Evolutionary conservation across 1,140 invertebrate genomes (phyloP).

Genomic region (Metopolophium dirhodum): DNA sequence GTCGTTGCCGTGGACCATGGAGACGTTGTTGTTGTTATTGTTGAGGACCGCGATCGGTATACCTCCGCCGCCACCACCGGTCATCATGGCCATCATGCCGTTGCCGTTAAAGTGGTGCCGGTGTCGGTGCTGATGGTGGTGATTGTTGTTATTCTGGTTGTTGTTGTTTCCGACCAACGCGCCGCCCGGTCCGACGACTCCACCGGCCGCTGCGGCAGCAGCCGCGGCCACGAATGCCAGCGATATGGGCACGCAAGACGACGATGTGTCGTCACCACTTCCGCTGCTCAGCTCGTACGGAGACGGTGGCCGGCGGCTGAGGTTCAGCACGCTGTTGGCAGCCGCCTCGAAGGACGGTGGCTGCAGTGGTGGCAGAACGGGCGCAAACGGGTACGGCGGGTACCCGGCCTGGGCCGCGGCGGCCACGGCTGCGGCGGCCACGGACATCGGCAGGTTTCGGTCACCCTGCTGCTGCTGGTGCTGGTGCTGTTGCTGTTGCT

Average conservation of each 20-base stretch:
- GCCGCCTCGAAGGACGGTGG: conserved; percentile 60
- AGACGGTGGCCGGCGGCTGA: conserved; percentile 61
- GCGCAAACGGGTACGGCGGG: conserved; percentile 59
- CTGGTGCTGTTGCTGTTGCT: neutral
- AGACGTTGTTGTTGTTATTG: conserved; percentile 47
- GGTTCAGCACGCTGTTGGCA: conserved; percentile 61
- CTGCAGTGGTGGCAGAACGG: conserved; percentile 61
- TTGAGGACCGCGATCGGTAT: conserved; percentile 56
- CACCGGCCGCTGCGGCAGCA: conserved; percentile 63
- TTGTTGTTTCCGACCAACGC: conserved; percentile 60
- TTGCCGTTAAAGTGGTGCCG: conserved; percentile 60
- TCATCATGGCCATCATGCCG: conserved; percentile 60
- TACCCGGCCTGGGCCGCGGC: conserved; percentile 63
- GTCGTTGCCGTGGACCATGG: conserved; percentile 60
- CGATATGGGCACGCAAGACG: conserved; percentile 48
- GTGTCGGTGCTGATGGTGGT: conserved; percentile 59
- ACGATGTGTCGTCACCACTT: conserved; percentile 62
- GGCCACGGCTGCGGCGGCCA: conserved; percentile 66
- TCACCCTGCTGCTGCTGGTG: conserved; percentile 59
- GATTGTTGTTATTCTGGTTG: conserved; percentile 60
- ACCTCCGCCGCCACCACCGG: conserved; percentile 58
- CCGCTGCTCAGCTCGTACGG: conserved; percentile 63
- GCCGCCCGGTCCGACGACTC: conserved; percentile 63
- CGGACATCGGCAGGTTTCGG: conserved; percentile 63
- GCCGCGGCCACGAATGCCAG: conserved; percentile 46